Base-by-base conservation (phyloP, 2,797 vertebrate genomes). In the Pantherophis alleghaniensis region DNA sequence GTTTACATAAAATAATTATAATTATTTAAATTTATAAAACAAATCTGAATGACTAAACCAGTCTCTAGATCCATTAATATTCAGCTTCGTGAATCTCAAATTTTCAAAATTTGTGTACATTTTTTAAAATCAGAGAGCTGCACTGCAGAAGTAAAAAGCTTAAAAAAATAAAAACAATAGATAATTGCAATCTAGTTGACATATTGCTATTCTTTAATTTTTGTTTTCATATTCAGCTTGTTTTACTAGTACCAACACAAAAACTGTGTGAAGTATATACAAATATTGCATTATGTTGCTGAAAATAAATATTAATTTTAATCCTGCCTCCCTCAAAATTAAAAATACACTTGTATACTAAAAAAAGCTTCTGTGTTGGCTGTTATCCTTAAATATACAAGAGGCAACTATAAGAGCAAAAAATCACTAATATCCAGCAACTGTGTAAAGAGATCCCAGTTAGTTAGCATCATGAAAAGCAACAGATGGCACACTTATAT, bases 11-110 rank as follows among this genome's bases (percentile, higher is more conserved):
- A 86, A 26, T 55, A 87, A 87, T 42, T 42, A 86, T 51, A 47
- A 26, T 87, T 87, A 87, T 86, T 26, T 55, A 87, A 63, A 89
- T 79, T 89, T 51, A 89, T 32, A 1, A 94, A 87, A 63, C 89
- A 86, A 42, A 26, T 91, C 42, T 88, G 94, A 86, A 5, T 83
- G 91, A 60, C 51, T 93, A 87, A 95, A 88, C 32, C 32, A 56
- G 3, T 7, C 89, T 95, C 92, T 91, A 88, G 26, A 37, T 93
- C 93, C 89, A 89, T 0, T 94, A 89, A 88, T 94, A 92, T 95
- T 79, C 93, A 94, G 92, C 56, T 37, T 61, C 94, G 26, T 14
- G 66, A 61, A 83, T 92, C 94, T 94, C 93, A 94, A 90, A 90
- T 93, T 83, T 28, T 90, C 88, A 42, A 47, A 22, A 93, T 56